Evolutionary conservation across 37 sponge, comb jelly and placozoan genomes (phyloP).

Genomic region (Eunapius fragilis): DNA sequence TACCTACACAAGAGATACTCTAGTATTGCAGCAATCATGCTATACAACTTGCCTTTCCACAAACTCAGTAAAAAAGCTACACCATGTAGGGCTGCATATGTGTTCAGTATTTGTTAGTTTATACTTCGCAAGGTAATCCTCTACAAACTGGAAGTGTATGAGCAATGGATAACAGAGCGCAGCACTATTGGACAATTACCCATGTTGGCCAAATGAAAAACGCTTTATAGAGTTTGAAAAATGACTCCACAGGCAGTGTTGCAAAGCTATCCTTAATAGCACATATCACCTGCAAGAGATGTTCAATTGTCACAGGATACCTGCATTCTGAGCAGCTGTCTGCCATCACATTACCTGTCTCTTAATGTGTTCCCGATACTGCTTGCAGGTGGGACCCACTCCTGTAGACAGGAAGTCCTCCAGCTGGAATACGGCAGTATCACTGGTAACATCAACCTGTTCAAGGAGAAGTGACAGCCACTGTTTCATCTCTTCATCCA

Average conservation of each 20-base stretch:
- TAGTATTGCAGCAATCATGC: background rate
- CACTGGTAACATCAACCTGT: conserved; percentile 42
- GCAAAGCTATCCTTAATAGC: conserved; percentile 25
- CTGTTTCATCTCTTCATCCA: conserved; percentile 20
- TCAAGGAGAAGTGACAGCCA: conserved; percentile 50
- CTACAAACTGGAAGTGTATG: conserved; percentile 25
- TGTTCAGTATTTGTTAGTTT: conserved; percentile 6
- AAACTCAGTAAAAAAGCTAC: conserved; percentile 37
- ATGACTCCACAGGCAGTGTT: conserved; percentile 16
- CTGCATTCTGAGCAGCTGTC: background rate
- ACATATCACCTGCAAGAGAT: conserved; percentile 13
- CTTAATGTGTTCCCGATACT: conserved; percentile 5
- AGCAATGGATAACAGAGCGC: background rate
- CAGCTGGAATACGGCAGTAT: conserved; percentile 17
- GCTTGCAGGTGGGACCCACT: background rate
- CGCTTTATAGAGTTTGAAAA: conserved; percentile 50
- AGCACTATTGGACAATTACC: conserved; percentile 6
- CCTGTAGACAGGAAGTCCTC: conserved; percentile 2
- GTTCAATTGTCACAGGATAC: background rate
- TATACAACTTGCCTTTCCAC: conserved; percentile 14
- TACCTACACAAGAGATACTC: conserved; percentile 2
- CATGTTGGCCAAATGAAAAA: conserved; percentile 60
- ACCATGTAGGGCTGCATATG: conserved; percentile 51
- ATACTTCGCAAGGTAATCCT: conserved; percentile 42
- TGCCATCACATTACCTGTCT: conserved; percentile 19